Evolutionary conservation across 2,888 invertebrate species (phyloP), one percentile per base, ranked within the genome.

Genomic region (Mesorhabditis sp.): DNA sequence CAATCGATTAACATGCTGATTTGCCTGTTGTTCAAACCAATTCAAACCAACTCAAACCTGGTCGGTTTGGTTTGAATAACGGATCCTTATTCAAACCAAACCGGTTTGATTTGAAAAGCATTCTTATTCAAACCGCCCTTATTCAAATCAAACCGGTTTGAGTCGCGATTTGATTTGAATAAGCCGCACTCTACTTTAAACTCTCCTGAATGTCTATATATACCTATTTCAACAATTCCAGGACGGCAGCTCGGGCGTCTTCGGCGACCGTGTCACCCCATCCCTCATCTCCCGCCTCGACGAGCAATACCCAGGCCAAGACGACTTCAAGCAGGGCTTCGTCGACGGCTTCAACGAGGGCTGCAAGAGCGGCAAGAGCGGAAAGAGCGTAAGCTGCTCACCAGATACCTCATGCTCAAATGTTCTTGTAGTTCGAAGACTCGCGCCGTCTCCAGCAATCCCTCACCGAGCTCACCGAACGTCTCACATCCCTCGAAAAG

Each of bases 311-410:
- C 81, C 85, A 5, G 81, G 82, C 70, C 83, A 86, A 74, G 86
- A 86, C 62, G 86, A 86, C 72, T 86, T 85, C 81, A 76, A 82
- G 61, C 81, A 83, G 67, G 86, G 86, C 62, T 86, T 84, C 73
- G 79, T 86, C 42, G 86, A 86, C 63, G 86, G 86, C 63, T 86
- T 86, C 79, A 85, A 84, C 75, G 86, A 86, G 68, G 86, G 82
- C 67, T 81, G 76, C 45, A 67, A 70, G 4, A 77, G 77, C 42
- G 61, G 83, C 45, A 76, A 75, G 62, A 76, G 81, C 50, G 74
- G 75, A 41, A 68, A 69, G 69, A 65, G 76, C 42, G 74, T 74
- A 43, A 13, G 58, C n/a, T 10, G 2, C 7, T 2, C 7, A 2
- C 7, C 1, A n/a, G 7, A 2, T 10, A 63, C n/a, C 13, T 28